A percentile compares a stretch with the other conserved stretches of the same genome.
phyloP scores from a whole-genome alignment of 2,113 vertebrate species.

The Monopterus albus region DNA sequence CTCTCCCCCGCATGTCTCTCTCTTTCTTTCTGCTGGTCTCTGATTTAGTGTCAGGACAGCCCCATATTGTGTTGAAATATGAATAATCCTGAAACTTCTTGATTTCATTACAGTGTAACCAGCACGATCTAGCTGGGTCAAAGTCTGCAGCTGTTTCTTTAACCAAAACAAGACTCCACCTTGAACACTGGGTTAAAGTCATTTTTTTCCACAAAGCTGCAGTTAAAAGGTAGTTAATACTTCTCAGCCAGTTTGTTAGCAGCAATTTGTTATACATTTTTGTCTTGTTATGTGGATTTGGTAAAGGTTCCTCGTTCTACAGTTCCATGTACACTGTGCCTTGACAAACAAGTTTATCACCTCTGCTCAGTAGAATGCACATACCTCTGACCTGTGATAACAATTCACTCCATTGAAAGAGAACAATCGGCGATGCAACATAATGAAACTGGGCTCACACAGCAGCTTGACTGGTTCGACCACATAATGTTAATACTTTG shows the following conservation, averaged over 20 bases:
- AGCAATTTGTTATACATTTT: background rate
- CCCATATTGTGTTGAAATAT: background rate
- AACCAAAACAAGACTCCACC: background rate
- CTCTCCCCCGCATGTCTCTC: background rate
- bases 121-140: conserved; percentile 1
- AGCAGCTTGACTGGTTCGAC: conserved; percentile 52
- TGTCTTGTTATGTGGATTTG: background rate
- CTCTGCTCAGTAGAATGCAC: background rate
- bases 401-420: background rate
- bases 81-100: background rate
- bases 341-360: conserved; percentile 39
- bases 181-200: background rate
- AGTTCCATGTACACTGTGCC: background rate
- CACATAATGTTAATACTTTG: conserved; percentile 8
- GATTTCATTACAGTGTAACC: conserved; percentile 23
- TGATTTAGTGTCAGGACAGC: background rate
- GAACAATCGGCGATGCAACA: background rate
- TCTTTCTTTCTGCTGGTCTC: background rate
- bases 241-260: background rate
- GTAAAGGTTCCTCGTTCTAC: background rate
- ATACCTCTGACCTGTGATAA: conserved; percentile 15
- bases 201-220: background rate
- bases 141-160: conserved; percentile 30
- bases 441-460: background rate
- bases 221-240: background rate